Evolutionary conservation across 2,113 vertebrate species (phyloP).

Genomic region (Dipodomys ordii): DNA sequence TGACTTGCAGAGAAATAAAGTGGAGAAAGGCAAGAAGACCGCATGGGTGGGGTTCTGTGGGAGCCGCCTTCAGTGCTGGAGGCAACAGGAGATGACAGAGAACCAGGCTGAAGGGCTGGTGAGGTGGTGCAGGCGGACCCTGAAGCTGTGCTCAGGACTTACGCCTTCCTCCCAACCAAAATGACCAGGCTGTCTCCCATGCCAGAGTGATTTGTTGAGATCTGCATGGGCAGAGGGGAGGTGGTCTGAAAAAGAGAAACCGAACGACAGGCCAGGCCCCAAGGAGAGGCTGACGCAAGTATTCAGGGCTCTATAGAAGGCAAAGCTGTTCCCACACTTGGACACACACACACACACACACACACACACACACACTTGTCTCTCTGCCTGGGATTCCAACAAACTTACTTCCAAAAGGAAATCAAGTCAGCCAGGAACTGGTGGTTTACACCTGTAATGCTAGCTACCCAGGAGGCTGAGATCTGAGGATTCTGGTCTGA

Average conservation of each 20-base stretch:
- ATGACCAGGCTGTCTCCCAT: not conserved
- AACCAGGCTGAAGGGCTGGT: not conserved
- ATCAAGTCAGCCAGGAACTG: not conserved
- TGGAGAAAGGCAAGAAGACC: slow-evolving; percentile 19
- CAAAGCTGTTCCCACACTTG: not conserved
- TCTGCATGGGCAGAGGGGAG: not conserved
- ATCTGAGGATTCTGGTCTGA: no score
- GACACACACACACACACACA: no score
- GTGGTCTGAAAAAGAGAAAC: not conserved
- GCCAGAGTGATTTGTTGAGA: not conserved
- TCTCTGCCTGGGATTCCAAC: slow-evolving; percentile 21
- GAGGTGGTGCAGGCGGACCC: not conserved
- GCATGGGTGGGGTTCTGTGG: not conserved
- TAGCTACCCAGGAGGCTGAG: no score
- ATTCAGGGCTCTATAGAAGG: not conserved
- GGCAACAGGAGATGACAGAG: not conserved
- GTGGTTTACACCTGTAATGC: no score
- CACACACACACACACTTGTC: not conserved
- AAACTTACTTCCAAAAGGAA: not conserved
- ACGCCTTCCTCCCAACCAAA: not conserved
- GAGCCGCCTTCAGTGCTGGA: not conserved
- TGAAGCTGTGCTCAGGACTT: rapidly evolving
- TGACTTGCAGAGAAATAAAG: slow-evolving; percentile 49
- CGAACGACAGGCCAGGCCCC: not conserved
- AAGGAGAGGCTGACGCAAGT: not conserved